Conservation (phyloP, 2,113 vertebrate genomes). For the Lepisosteus osseus region DNA sequence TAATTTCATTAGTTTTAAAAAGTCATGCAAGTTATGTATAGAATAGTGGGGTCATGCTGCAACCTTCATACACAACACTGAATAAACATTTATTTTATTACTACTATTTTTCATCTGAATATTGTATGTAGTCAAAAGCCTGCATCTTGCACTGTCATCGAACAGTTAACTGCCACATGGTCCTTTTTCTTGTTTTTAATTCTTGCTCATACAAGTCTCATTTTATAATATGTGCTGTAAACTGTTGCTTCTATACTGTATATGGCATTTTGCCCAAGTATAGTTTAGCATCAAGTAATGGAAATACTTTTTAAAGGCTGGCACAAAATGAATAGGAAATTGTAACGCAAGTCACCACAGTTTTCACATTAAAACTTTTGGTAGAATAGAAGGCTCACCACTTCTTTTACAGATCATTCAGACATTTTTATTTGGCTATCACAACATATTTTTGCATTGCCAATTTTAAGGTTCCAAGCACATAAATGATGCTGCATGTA, state of each 20-base stretch:
- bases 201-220: no score
- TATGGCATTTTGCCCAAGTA: no score
- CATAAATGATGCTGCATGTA: not conserved
- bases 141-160: conserved; percentile 2
- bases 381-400: not conserved
- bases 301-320: not conserved
- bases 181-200: no score
- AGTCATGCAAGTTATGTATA: no score
- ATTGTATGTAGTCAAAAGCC: not conserved
- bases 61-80: no score
- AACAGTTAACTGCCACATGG: not conserved
- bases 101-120: no score
- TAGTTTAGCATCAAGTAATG: no score
- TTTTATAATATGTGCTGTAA: not conserved
- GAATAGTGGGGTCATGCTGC: no score
- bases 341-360: not conserved
- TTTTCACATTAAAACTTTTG: not conserved
- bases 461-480: conserved; percentile 4
- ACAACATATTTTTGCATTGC: not conserved
- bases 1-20: no score
- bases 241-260: not conserved
- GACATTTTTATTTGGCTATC: not conserved
- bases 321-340: not conserved
- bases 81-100: no score
- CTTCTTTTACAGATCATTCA: not conserved